Evolutionary conservation across 2,113 vertebrate genomes (phyloP), one percentile per base, ranked within the genome.

Genomic region (Prolemur simus): DNA sequence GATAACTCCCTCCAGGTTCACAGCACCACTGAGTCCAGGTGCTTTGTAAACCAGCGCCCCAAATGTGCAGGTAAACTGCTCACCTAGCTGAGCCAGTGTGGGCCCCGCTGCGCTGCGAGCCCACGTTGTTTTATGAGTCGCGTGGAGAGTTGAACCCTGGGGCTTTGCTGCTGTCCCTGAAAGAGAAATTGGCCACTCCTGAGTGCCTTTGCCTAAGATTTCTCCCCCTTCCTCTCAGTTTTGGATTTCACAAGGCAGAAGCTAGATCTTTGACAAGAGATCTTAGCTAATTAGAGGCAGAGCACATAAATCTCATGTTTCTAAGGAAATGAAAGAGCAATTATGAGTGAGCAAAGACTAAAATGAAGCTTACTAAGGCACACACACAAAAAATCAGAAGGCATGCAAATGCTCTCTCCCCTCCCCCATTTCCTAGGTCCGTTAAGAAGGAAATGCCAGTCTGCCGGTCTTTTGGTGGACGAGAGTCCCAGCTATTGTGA

Each of bases 1-100:
- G 32, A 25, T 12, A 18, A n/a, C 23, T 0, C 37, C 39, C 54
- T 69, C 23, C 25, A 0, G 52, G 64, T 42, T 34, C n/a, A 20
- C 11, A 54, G 10, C 49, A 32, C 49, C 64, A 20, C 29, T 15
- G 76, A 81, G 49, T 58, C 49, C 3, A 5, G 49, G 27, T 1
- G 9, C 37, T 5, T 4, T 27, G 8, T 4, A 34, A 58, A 12
- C 13, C 8, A 0, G 9, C 37, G 13, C 37, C 47, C 21, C 6
- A 3, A 6, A 9, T 9, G 9, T 25, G 5, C 20, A 47, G 32
- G 21, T 20, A 7, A 71, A 18, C 39, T 25, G 11, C 39, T 20
- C 32, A 9, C 6, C 21, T 54, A 17, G 37, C 10, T 8, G 23
- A 45, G 77, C 27, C 37, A 37, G 66, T 7, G 15, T 0, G 1